Percentiles rank a stretch among this genome's conserved stretches.
phyloP scores from a whole-genome alignment of 1,140 invertebrate genomes.

The Marisa cornuarietis region DNA sequence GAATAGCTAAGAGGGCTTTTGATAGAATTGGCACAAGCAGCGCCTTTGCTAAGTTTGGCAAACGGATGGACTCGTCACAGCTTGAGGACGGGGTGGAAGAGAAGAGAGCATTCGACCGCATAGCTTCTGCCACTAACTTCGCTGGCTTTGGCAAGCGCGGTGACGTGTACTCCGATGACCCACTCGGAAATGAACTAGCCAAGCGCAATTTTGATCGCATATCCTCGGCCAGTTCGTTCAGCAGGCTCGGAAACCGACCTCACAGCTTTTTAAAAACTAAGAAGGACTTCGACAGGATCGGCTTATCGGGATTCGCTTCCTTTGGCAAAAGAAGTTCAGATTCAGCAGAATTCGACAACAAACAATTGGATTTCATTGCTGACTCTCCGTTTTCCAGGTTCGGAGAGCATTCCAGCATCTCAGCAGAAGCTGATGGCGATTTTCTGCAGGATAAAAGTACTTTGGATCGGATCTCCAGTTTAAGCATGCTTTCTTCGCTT shows the following conservation, averaged over 20 bases:
- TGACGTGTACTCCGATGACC: too few relatives aligned
- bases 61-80: not conserved
- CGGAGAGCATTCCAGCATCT: too few relatives aligned
- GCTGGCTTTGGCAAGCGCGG: slow-evolving; percentile 16
- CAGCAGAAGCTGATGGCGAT: not conserved
- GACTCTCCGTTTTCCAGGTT: too few relatives aligned
- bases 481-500: not conserved
- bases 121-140: not conserved
- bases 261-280: not conserved
- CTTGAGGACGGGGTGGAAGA: not conserved
- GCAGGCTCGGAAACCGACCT: not conserved
- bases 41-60: slow-evolving; percentile 17
- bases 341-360: too few relatives aligned
- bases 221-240: not conserved
- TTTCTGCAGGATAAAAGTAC: not conserved
- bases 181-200: too few relatives aligned
- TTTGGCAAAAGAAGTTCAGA: slow-evolving; percentile 2
- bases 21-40: slow-evolving; percentile 17
- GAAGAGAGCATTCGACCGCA: not conserved
- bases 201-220: not conserved
- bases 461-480: not conserved
- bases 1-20: slow-evolving; percentile 7
- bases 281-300: not conserved
- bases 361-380: too few relatives aligned
- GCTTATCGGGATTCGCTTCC: not conserved